Percentiles rank a stretch among this genome's conserved stretches.
Conservation (phyloP, 64 coral and sea anemone genomes). For the Stichodactyla mertensii region DNA sequence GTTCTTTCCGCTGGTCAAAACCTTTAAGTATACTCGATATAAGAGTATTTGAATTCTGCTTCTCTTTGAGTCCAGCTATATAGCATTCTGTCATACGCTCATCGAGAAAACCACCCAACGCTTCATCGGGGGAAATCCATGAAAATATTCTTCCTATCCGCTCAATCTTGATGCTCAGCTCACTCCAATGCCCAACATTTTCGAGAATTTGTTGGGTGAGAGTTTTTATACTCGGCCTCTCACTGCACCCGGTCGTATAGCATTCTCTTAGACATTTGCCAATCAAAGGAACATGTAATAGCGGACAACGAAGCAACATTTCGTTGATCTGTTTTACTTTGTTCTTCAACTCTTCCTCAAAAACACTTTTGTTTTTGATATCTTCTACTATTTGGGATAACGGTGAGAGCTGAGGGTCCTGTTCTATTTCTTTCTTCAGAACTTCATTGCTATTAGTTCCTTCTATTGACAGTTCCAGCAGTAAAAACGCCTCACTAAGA, state of each 20-base stretch:
- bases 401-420: neutral
- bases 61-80: too few relatives aligned
- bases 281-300: neutral
- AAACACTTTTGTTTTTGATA: neutral
- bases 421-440: neutral
- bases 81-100: too few relatives aligned
- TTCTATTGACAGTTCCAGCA: neutral
- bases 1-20: too few relatives aligned
- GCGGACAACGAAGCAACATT: neutral
- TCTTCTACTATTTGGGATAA: neutral
- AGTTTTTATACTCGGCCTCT: neutral
- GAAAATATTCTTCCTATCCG: too few relatives aligned
- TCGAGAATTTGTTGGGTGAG: neutral
- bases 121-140: too few relatives aligned
- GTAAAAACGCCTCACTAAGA: neutral
- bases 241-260: neutral
- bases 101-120: too few relatives aligned
- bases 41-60: too few relatives aligned
- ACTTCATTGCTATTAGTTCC: neutral
- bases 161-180: too few relatives aligned
- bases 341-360: neutral
- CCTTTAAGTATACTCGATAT: too few relatives aligned
- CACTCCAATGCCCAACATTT: too few relatives aligned
- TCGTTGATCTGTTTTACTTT: neutral
- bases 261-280: neutral